Conservation (phyloP, 1,140 invertebrate genomes). For the Cardiocondyla obscurior region DNA sequence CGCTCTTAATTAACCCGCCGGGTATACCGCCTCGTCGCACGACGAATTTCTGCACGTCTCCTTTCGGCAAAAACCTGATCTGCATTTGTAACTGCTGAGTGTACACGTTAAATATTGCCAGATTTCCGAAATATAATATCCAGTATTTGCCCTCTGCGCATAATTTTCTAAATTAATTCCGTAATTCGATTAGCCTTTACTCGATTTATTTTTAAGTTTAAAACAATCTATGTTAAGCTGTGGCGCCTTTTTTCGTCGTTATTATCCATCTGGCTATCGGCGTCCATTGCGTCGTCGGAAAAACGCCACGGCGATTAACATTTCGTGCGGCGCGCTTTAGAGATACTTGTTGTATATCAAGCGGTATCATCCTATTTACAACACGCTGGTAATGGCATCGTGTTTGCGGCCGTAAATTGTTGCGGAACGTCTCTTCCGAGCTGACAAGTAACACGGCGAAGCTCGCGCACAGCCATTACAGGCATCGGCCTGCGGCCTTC, state of each 20-base stretch:
- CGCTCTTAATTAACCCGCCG: slow-evolving; percentile 70
- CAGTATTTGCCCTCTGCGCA: background rate
- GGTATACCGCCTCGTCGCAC: background rate
- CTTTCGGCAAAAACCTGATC: background rate
- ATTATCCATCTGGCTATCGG: background rate
- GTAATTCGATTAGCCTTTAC: background rate
- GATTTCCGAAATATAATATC: background rate
- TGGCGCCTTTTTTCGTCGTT: background rate
- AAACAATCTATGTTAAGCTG: no score
- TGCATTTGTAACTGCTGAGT: background rate
- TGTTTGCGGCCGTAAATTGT: slow-evolving; percentile 72
- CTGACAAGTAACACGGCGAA: slow-evolving; percentile 74
- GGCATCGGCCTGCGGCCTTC: slow-evolving; percentile 73
- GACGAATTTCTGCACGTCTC: slow-evolving; percentile 21
- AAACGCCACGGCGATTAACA: slow-evolving; percentile 24
- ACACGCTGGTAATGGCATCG: slow-evolving; percentile 61
- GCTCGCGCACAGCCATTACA: slow-evolving; percentile 70
- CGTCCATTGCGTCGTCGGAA: background rate
- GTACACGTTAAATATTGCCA: background rate
- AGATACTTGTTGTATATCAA: slow-evolving; percentile 33
- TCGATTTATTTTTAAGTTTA: background rate
- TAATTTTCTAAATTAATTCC: background rate
- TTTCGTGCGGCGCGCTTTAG: slow-evolving; percentile 37
- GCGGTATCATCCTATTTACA: slow-evolving; percentile 66
- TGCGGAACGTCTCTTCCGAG: slow-evolving; percentile 66